phyloP scores from a whole-genome alignment of 2,888 invertebrate species.

The Gonocerus acuteangulatus region DNA sequence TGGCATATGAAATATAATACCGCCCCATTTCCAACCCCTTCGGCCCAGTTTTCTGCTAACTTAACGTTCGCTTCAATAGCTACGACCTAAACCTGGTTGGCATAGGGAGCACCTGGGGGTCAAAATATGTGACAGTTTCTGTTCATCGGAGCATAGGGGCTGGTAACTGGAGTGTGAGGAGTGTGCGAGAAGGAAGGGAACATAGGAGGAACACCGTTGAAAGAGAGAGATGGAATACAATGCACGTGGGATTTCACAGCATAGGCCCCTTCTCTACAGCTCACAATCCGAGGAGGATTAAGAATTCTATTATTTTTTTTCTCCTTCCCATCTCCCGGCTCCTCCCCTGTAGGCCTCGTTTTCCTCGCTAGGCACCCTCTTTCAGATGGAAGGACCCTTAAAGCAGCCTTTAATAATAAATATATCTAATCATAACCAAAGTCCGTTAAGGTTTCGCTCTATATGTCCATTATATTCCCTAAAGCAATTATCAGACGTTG shows the following conservation, averaged over 20 bases:
- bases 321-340: constrained; percentile 18
- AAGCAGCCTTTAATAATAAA: constrained; percentile 24
- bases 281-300: constrained; percentile 14
- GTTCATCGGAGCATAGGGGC: constrained; percentile 6
- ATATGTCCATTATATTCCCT: not conserved
- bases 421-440: constrained; percentile 22
- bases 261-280: constrained; percentile 3
- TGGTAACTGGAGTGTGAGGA: constrained; percentile 21
- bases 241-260: not conserved
- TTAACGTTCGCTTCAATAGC: no score
- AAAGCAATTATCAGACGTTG: not conserved
- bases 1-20: no score
- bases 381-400: constrained; percentile 17
- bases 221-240: constrained; percentile 1
- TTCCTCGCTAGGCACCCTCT: constrained; percentile 24
- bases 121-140: constrained; percentile 29
- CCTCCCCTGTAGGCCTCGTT: constrained; percentile 27
- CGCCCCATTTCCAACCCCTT: no score
- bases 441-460: not conserved
- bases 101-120: not conserved
- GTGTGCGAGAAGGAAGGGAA: not conserved
- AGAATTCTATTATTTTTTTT: constrained; percentile 30
- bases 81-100: no score
- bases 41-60: no score
- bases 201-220: not conserved